Evolutionary conservation across 2,797 vertebrate species (phyloP).

Genomic region (Karalla daura): DNA sequence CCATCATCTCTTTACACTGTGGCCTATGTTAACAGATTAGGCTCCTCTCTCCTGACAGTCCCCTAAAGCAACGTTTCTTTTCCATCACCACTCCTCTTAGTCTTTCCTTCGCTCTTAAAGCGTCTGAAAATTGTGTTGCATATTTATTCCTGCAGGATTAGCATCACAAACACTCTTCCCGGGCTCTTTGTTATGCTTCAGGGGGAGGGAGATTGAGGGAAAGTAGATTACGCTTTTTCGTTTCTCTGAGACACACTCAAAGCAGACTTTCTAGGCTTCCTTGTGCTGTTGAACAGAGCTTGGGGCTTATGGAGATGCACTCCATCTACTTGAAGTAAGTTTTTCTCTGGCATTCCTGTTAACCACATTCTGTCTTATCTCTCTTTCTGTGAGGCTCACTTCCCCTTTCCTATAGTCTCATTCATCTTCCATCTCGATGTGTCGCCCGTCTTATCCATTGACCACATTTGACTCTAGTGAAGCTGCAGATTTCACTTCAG

Average conservation of each 20-base stretch:
- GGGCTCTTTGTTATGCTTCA: constrained; percentile 71
- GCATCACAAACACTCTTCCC: constrained; percentile 76
- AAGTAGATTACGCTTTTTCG: constrained; percentile 71
- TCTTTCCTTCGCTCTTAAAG: constrained; percentile 55
- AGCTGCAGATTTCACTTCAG: constrained; percentile 14
- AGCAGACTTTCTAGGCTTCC: constrained; percentile 71
- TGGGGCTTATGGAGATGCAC: constrained; percentile 60
- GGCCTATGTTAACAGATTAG: constrained; percentile 52
- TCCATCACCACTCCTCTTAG: constrained; percentile 47
- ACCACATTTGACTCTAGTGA: constrained; percentile 7
- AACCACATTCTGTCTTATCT: constrained; percentile 17
- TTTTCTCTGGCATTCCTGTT: constrained; percentile 46
- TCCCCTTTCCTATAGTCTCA: constrained; percentile 23
- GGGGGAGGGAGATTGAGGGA: constrained; percentile 57
- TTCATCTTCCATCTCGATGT: constrained; percentile 14
- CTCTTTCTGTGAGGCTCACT: not conserved
- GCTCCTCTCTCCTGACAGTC: constrained; percentile 49
- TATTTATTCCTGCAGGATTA: constrained; percentile 78
- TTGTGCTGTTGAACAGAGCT: constrained; percentile 59
- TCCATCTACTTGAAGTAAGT: constrained; percentile 58
- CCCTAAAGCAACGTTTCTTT: constrained; percentile 49
- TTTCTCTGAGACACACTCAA: constrained; percentile 68
- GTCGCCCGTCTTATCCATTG: not conserved
- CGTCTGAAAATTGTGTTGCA: constrained; percentile 67
- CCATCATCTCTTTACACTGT: constrained; percentile 18